Base-by-base conservation (phyloP, 2,888 invertebrate species). In the Caradrina kadenii region DNA sequence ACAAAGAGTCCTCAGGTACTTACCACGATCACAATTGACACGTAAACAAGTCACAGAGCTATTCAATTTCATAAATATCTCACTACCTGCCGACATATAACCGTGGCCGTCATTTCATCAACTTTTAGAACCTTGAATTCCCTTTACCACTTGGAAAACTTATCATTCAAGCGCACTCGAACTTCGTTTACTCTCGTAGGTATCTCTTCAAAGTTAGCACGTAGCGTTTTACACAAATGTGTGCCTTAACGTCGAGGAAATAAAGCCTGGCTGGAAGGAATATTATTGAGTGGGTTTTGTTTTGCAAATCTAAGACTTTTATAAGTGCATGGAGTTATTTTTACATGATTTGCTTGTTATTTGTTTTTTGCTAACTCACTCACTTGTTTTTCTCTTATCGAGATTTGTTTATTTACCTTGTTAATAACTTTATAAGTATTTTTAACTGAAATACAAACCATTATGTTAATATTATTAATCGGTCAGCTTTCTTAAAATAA, bases 221-320 rank as follows among this genome's bases (percentile, higher is more conserved):
- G 91, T 92, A 91, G 89, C 92, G 90, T 93, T 94, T 93, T 93
- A 92, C 90, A 92, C 93, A 92, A 94, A 94, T 93, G 91, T 93
- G 92, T 93, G 91, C 91, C 91, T 93, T 93, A 87, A 87, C 78
- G 11, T 79, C 89, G 50, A 69, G 64, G 89, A 89, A 66, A 86
- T 90, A 90, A 63, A 87, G 73, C 69, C 11, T 62, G 59, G n/a
- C 91, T 92, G 60, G 91, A 93, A 87, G 80, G 52, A 13, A 54
- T 22, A 56, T 1, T n/a, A 10, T 17, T 56, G 5, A 39, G 21
- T 53, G 17, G 22, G 62, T 69, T 69, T 60, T 45, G 45, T 61
- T 65, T 67, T 52, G n/a, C 50, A 49, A 49, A 60, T 50, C 55
- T 72, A 66, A 63, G 66, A 63, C 55, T 48, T 65, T 81, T 58